phyloP scores from a whole-genome alignment of 2,113 vertebrate species.

The Perca schrenkii region DNA sequence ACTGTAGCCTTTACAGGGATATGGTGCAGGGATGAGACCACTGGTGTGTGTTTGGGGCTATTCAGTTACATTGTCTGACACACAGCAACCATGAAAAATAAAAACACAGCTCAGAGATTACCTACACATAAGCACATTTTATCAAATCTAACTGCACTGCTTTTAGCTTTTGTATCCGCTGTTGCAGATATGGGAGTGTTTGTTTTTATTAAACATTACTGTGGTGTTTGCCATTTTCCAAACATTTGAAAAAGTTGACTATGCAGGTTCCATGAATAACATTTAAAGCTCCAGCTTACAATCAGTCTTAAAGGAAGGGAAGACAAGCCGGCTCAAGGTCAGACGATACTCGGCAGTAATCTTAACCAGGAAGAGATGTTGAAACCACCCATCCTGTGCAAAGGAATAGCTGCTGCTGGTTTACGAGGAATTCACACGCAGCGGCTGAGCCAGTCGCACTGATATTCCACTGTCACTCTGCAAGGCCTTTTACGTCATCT shows the following conservation, averaged over 20 bases:
- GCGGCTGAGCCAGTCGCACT: constrained; percentile 19
- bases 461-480: constrained; percentile 37
- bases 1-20: constrained; percentile 6
- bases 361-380: constrained; percentile 77
- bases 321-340: constrained; percentile 71
- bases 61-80: background rate
- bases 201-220: constrained; percentile 30
- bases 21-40: constrained; percentile 2
- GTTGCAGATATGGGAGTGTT: background rate
- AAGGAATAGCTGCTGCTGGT: constrained; percentile 61
- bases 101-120: constrained; percentile 15
- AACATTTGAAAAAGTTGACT: constrained; percentile 40
- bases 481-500: constrained; percentile 39
- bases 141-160: background rate
- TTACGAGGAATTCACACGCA: constrained; percentile 65
- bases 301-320: constrained; percentile 45
- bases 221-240: constrained; percentile 39
- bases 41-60: constrained; percentile 3
- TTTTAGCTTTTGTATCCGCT: constrained; percentile 9
- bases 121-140: background rate
- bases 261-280: constrained; percentile 39
- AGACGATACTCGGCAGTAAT: constrained; percentile 62
- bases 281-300: constrained; percentile 35
- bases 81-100: background rate
- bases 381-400: constrained; percentile 80